phyloP scores from a whole-genome alignment of 2,888 invertebrate species.

The Hyppa rectilinea region DNA sequence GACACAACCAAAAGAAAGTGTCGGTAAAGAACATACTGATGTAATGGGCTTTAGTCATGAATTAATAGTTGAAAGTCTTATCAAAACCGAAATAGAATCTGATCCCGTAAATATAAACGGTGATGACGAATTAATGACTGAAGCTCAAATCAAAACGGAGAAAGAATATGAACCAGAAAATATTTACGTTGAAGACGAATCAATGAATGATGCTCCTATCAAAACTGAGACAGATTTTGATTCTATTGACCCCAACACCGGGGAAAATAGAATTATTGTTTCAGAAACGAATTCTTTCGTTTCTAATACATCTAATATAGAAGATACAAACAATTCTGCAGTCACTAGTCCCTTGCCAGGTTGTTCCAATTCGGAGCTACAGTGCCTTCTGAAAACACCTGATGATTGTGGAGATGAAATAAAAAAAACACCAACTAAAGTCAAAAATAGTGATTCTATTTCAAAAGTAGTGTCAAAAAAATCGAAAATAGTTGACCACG shows the following conservation, averaged over 20 bases:
- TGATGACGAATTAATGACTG: no score
- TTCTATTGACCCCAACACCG: background rate
- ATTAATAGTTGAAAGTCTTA: no score
- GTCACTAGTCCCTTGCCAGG: background rate
- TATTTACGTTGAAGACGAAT: background rate
- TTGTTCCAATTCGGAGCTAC: background rate
- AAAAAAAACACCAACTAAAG: background rate
- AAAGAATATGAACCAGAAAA: background rate
- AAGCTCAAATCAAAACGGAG: background rate
- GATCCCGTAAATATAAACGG: no score
- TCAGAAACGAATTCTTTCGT: background rate
- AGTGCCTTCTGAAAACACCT: background rate
- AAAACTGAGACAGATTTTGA: no score
- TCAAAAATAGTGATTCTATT: no score
- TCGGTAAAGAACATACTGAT: no score
- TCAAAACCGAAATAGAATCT: no score
- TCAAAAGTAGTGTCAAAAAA: background rate
- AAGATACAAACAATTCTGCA: no score
- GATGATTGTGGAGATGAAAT: no score
- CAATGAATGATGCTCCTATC: no score
- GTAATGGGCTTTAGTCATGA: no score
- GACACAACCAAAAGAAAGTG: no score
- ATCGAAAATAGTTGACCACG: background rate
- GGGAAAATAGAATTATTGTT: background rate
- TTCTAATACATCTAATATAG: background rate